Percentiles rank a stretch among this genome's conserved stretches.
Evolutionary conservation across 2,888 invertebrate species (phyloP).

Genomic region (Calameuta idolon): DNA sequence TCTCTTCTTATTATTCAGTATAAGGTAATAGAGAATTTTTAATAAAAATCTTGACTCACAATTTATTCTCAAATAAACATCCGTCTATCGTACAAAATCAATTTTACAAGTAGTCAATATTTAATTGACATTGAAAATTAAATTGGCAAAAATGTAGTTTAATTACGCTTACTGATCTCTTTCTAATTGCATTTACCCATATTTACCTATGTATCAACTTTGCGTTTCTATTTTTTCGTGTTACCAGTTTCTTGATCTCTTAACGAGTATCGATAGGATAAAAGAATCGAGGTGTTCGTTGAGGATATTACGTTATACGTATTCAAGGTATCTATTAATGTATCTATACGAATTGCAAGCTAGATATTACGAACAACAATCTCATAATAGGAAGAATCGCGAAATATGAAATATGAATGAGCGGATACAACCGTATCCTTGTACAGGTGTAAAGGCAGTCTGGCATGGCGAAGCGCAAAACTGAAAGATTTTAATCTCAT

Average conservation of each 20-base stretch:
- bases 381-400: neutral
- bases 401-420: neutral
- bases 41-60: no score
- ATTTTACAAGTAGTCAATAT: neutral
- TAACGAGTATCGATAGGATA: neutral
- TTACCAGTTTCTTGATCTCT: neutral
- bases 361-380: neutral
- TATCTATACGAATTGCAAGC: neutral
- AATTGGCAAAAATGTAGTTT: neutral
- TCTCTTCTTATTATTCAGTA: neutral
- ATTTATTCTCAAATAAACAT: neutral
- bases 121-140: neutral
- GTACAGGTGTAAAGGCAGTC: neutral
- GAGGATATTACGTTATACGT: neutral
- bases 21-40: neutral
- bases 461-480: neutral
- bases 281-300: neutral
- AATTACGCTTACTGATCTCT: neutral
- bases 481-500: neutral
- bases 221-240: neutral
- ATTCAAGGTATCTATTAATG: neutral
- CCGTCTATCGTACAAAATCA: neutral
- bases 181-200: neutral
- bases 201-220: neutral
- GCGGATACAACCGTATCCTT: constrained; percentile 1